A percentile compares a stretch with the other conserved stretches of the same genome.
Conservation (phyloP, 1,140 invertebrate genomes). For the Heterodera carotae region DNA sequence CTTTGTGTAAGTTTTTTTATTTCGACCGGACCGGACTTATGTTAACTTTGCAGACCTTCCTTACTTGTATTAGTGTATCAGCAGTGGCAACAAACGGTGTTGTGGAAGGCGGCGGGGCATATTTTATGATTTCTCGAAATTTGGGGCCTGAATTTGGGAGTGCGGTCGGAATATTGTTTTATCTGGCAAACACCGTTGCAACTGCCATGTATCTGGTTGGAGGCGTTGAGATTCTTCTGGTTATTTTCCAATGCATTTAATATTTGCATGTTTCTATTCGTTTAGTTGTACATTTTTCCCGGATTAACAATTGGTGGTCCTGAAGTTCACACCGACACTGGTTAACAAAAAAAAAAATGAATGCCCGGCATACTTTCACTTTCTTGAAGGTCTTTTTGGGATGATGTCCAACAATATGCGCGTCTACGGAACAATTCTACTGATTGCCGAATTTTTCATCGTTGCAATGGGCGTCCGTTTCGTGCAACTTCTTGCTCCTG, state of each 20-base stretch:
- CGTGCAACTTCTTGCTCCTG: constrained; percentile 69
- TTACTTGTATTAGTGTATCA: constrained; percentile 97
- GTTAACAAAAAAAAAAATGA: constrained; percentile 42
- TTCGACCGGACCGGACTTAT: constrained; percentile 5
- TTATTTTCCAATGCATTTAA: constrained; percentile 66
- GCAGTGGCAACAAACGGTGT: constrained; percentile 99
- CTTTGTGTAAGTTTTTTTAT: constrained; percentile 53
- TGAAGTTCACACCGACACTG: constrained; percentile 62
- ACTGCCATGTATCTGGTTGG: constrained; percentile 96
- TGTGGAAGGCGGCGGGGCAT: constrained; percentile 84
- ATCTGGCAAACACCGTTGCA: constrained; percentile 95
- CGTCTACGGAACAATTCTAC: constrained; percentile 68
- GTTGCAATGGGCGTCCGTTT: constrained; percentile 70
- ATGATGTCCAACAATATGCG: constrained; percentile 68
- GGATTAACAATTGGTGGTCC: constrained; percentile 67
- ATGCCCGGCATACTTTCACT: constrained; percentile 29
- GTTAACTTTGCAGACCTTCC: constrained; percentile 79
- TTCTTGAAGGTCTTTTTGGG: constrained; percentile 53
- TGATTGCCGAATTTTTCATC: constrained; percentile 68
- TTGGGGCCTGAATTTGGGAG: constrained; percentile 93
- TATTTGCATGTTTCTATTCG: background rate
- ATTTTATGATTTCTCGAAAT: constrained; percentile 90
- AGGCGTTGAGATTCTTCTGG: constrained; percentile 94
- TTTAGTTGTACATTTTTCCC: constrained; percentile 69
- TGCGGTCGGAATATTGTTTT: constrained; percentile 96